Base-by-base conservation (phyloP, 2,888 invertebrate genomes). In the Drosophila melanosoma region DNA sequence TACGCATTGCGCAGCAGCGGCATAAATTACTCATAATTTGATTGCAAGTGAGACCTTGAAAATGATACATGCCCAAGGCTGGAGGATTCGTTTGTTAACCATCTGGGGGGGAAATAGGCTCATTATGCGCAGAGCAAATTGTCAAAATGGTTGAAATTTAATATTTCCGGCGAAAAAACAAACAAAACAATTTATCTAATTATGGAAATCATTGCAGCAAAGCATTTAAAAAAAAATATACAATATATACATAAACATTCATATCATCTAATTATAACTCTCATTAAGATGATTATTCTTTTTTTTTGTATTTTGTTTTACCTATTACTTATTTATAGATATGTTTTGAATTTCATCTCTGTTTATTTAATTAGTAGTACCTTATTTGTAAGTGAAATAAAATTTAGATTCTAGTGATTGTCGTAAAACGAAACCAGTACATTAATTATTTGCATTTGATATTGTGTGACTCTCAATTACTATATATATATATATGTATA, bases 21-120 rank as follows among this genome's bases (percentile, higher is more conserved):
- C 82, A 87, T 80, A 84, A 85, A 87, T 89, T 89, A 84, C 76
- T 80, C 76, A 78, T 89, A 89, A 85, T 89, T 89, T 89, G 80
- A 87, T 87, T 87, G 85, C 70, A 79, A 79, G 69, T 68, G 76
- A 84, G 81, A 79, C 75, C 89, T 83, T 86, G 75, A 83, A 82
- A 81, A 71, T 67, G 81, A 83, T 82, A n/a, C n/a, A 82, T 33
- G 73, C 61, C 52, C 29, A 33, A 4, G 57, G 77, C 76, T 23
- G 26, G 38, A 64, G 23, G 35, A 17, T 10, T 12, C 33, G 20
- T 11, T n/a, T 48, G 45, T n/a, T 36, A 60, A 38, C 52, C 45
- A 57, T 52, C 49, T 63, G 32, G 42, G 23, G 54, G 56, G 53
- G 26, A 67, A 74, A 67, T 74, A 42, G 56, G 70, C 81, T 71